These are phyloP conservation scores for Heterohyrax brucei DNA, from an alignment of 2,797 vertebrate genomes.

Conservation along the genomic window DNA sequence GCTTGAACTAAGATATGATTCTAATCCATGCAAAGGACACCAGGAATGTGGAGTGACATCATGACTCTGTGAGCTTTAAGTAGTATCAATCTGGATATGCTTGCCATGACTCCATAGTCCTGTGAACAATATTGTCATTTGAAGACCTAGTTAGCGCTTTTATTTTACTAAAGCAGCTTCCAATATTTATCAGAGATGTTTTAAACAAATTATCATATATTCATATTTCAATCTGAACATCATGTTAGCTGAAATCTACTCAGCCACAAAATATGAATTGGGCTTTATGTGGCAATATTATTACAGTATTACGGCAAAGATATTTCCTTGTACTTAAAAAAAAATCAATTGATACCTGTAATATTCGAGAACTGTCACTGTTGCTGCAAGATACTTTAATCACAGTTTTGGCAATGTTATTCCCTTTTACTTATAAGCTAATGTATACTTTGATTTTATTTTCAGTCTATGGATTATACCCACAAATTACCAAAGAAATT, in stretches of 20 bases:
- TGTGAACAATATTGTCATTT: conserved; percentile 68
- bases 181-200: conserved; percentile 67
- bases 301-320: conserved; percentile 63
- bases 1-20: conserved; percentile 27
- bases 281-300: conserved; percentile 79
- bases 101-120: background rate
- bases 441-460: background rate
- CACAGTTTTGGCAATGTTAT: conserved; percentile 75
- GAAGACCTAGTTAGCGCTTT: conserved; percentile 46
- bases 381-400: conserved; percentile 65
- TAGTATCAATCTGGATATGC: background rate
- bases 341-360: conserved; percentile 78
- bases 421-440: conserved; percentile 62
- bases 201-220: conserved; percentile 71
- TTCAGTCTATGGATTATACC: background rate
- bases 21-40: background rate
- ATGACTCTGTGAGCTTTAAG: conserved; percentile 50
- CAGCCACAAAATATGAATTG: conserved; percentile 75
- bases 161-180: conserved; percentile 74
- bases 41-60: background rate
- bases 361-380: conserved; percentile 71
- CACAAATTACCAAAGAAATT: too few species aligned
- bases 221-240: conserved; percentile 77
- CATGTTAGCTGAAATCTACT: conserved; percentile 77
- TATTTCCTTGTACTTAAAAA: conserved; percentile 70